phyloP scores from a whole-genome alignment of 2,888 invertebrate genomes.

The Syrista parreyssii region DNA sequence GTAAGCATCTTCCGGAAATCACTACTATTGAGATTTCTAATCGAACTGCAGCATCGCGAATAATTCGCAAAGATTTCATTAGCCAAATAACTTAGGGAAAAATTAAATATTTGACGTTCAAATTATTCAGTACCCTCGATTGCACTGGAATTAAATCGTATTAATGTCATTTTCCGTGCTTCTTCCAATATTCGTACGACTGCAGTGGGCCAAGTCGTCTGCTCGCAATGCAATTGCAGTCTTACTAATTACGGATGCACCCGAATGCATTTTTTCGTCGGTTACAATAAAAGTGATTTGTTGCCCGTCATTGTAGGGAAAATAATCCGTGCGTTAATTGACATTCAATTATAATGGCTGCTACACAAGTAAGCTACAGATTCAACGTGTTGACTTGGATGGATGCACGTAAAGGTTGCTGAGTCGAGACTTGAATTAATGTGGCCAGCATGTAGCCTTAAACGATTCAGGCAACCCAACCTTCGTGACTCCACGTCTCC shows the following conservation, averaged over 20 bases:
- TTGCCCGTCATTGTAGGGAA: too few relatives aligned
- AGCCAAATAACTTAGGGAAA: background rate
- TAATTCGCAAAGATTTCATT: background rate
- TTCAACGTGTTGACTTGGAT: too few relatives aligned
- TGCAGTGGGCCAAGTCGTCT: too few relatives aligned
- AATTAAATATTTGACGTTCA: background rate
- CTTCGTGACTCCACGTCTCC: background rate
- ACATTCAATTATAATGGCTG: too few relatives aligned
- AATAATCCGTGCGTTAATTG: too few relatives aligned
- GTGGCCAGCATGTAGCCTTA: background rate
- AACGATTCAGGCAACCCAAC: background rate
- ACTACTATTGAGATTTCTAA: background rate
- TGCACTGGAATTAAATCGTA: background rate
- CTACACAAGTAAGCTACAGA: too few relatives aligned
- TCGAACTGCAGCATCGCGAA: background rate
- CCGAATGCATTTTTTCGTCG: background rate
- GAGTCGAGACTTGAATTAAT: too few relatives aligned
- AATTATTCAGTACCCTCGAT: background rate
- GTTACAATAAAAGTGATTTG: too few relatives aligned
- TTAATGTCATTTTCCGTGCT: background rate
- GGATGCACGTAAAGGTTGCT: too few relatives aligned
- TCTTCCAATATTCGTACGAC: too few relatives aligned
- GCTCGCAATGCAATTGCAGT: too few relatives aligned
- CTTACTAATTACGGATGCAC: too few relatives aligned
- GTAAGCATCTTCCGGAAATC: background rate